A percentile compares a stretch with the other conserved stretches of the same genome.
These are phyloP conservation scores for Calidris pugnax DNA, from an alignment of 2,113 vertebrate genomes.

Conservation along the genomic window DNA sequence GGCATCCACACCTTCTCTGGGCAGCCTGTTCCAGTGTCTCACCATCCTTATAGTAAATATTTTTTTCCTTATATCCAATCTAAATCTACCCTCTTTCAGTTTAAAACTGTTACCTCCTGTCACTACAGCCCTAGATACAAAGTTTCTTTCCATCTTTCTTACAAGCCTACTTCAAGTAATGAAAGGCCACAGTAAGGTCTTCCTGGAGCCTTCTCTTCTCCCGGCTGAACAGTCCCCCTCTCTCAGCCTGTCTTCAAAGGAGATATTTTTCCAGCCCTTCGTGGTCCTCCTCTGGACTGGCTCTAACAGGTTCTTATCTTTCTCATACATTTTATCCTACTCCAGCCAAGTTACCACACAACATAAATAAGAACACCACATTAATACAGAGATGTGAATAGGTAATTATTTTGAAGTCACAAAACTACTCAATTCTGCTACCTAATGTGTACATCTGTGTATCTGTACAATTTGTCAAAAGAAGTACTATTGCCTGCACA, in stretches of 20 bases:
- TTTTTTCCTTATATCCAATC: background rate
- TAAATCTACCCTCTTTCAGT: background rate
- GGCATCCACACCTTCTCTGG: background rate
- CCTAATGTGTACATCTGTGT: background rate
- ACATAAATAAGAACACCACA: background rate
- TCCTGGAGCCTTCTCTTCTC: background rate
- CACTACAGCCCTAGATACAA: background rate
- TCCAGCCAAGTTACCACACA: background rate
- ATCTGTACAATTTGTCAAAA: background rate
- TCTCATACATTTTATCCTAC: background rate
- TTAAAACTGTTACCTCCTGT: background rate
- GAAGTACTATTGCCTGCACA: background rate
- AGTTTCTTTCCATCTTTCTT: background rate
- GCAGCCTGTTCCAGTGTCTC: fast-evolving
- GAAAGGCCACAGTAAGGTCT: background rate
- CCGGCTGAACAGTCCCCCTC: background rate
- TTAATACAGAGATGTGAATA: background rate
- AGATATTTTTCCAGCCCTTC: background rate
- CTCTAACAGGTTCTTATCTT: background rate
- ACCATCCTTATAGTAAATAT: background rate
- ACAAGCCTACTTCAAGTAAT: background rate
- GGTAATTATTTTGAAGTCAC: background rate
- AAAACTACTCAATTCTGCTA: background rate
- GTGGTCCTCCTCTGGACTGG: background rate
- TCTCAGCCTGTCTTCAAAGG: background rate